phyloP scores from a whole-genome alignment of 2,113 vertebrate genomes.

The Puma concolor region DNA sequence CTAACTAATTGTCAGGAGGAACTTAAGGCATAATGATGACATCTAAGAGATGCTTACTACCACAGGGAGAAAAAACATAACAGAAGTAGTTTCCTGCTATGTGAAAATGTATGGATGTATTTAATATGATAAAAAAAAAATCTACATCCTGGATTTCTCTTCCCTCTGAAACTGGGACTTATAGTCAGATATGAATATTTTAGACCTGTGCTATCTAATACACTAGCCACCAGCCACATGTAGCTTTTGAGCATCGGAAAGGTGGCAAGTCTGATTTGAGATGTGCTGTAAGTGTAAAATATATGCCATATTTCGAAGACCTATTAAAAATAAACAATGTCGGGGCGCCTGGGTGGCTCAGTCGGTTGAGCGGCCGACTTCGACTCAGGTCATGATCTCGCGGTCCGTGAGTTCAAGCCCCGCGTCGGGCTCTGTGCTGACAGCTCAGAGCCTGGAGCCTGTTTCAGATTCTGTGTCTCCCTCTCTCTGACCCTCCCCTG shows the following conservation, averaged over 20 bases:
- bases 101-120: not conserved
- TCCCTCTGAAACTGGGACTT: not conserved
- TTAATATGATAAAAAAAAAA: not conserved
- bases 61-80: not conserved
- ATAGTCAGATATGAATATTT: not conserved
- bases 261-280: not conserved
- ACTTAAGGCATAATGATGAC: not conserved
- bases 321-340: not conserved
- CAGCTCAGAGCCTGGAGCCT: too few relatives aligned
- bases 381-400: too few relatives aligned
- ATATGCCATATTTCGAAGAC: not conserved
- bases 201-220: not conserved
- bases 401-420: too few relatives aligned
- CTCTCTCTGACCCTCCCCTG: too few relatives aligned
- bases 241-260: not conserved
- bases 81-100: not conserved
- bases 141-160: not conserved
- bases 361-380: too few relatives aligned
- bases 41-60: not conserved
- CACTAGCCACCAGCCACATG: not conserved
- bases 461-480: too few relatives aligned
- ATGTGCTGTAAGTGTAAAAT: not conserved
- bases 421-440: too few relatives aligned
- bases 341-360: too few relatives aligned
- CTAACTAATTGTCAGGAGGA: not conserved